Base-by-base conservation (phyloP, 2,113 vertebrate species). In the Mustela lutreola region DNA sequence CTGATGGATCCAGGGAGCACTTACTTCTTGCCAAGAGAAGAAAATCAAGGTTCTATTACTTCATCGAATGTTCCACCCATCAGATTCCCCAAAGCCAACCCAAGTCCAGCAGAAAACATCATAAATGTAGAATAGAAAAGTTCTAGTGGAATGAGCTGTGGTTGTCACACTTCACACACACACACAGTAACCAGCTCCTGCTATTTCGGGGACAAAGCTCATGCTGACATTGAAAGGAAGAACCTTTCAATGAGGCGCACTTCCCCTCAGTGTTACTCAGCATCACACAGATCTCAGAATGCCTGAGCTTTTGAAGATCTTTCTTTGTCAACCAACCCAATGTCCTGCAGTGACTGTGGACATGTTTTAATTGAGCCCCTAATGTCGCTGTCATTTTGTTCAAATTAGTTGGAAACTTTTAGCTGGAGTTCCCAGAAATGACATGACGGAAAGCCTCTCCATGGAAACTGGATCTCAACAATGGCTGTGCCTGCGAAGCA, bases 401-500 rank as follows among this genome's bases (percentile, higher is more conserved):
- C 65, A 80, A 58, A 21, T 42, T 73, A 33, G 6, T 28, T 48
- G 48, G 14, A 12, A 62, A 19, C 22, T 45, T 33, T 39, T 26
- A 26, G 60, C 7, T 2, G 0, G 1, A 24, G 33, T 33, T 92
- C 45, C 10, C n/a, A 56, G 28, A 63, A 18, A 70, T 4, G n/a
- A 58, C 63, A 26, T 12, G 8, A 26, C 11, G 5, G 4, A 62
- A 36, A 7, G 2, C 36, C 39, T 93, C 92, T 89, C 79, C 22
- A 1, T 11, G 39, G 48, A 56, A 75, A 31, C 39, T 33, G 10
- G 14, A 7, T 14, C 14, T 4, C 7, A 3, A 5, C 16, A 28
- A n/a, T 15, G 2, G 14, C 2, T 11, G 0, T 28, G n/a, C 39
- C 11, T 7, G 4, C 8, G 4, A 1, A 19, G 31, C 33, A 1